phyloP scores from a whole-genome alignment of 2,113 vertebrate species.

The Acanthochromis polyacanthus region DNA sequence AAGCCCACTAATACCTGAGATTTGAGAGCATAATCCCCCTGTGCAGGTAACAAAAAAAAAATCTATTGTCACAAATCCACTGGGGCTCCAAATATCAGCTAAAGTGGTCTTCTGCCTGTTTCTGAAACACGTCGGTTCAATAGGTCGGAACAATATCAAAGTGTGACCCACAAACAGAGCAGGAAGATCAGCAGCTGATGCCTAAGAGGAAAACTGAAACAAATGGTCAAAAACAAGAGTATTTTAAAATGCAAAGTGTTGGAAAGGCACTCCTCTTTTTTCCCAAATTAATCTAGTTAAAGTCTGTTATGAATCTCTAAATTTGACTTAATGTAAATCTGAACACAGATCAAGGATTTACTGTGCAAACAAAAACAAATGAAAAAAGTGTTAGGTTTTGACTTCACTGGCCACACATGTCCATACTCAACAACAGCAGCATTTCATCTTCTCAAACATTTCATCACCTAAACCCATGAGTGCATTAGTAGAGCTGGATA shows the following conservation, averaged over 20 bases:
- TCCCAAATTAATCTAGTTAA: too few relatives aligned
- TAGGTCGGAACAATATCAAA: slow-evolving; percentile 21
- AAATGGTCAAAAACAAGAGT: background rate
- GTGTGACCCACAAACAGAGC: background rate
- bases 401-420: too few relatives aligned
- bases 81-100: slow-evolving; percentile 38
- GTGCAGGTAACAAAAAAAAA: slow-evolving; percentile 59
- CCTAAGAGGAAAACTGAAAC: background rate
- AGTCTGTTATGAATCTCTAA: too few relatives aligned
- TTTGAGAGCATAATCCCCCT: slow-evolving; percentile 73
- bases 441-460: too few relatives aligned
- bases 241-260: background rate
- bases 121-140: slow-evolving; percentile 16
- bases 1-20: slow-evolving; percentile 79
- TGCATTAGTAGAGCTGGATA: too few relatives aligned
- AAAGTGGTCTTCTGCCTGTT: slow-evolving; percentile 19
- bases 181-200: background rate
- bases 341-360: too few relatives aligned
- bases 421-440: too few relatives aligned
- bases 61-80: slow-evolving; percentile 75
- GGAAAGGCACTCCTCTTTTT: too few relatives aligned
- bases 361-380: too few relatives aligned
- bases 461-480: too few relatives aligned
- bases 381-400: too few relatives aligned
- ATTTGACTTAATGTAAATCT: too few relatives aligned